These are phyloP conservation scores for Uropsilus gracilis DNA, from an alignment of 2,113 vertebrate species.

Conservation along the genomic window DNA sequence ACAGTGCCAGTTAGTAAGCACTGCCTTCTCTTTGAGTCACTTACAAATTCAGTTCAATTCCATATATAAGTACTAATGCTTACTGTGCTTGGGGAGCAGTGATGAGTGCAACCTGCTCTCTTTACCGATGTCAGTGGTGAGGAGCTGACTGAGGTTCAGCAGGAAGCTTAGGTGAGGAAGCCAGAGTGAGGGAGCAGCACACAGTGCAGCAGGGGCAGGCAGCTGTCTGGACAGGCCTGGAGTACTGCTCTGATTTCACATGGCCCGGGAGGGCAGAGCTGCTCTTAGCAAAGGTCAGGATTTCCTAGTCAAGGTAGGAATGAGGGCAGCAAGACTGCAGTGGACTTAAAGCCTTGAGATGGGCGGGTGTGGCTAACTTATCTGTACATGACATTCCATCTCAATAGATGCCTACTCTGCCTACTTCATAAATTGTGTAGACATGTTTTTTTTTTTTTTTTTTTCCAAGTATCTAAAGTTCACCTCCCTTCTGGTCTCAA, in stretches of 20 bases:
- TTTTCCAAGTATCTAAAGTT: slow-evolving; percentile 1
- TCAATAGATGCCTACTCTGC: too few species aligned
- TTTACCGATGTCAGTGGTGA: background rate
- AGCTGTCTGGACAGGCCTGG: background rate
- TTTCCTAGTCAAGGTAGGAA: background rate
- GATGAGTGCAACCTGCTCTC: background rate
- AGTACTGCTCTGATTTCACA: background rate
- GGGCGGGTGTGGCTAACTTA: background rate
- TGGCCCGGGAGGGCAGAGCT: background rate
- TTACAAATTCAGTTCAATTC: background rate
- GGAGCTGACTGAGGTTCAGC: background rate
- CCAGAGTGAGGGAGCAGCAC: too few species aligned
- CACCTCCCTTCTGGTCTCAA: background rate
- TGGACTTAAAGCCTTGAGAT: background rate
- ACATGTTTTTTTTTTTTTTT: background rate
- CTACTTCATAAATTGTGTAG: background rate
- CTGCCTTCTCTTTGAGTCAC: background rate
- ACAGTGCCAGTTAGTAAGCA: background rate
- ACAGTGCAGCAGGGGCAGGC: fast-evolving
- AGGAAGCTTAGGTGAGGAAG: too few species aligned
- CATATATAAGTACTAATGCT: background rate
- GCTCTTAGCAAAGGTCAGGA: background rate
- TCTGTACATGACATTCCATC: background rate
- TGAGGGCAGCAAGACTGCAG: background rate
- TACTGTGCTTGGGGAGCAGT: background rate